Base-by-base conservation (phyloP, 1,140 invertebrate genomes). In the Tetramorium alpestre region DNA sequence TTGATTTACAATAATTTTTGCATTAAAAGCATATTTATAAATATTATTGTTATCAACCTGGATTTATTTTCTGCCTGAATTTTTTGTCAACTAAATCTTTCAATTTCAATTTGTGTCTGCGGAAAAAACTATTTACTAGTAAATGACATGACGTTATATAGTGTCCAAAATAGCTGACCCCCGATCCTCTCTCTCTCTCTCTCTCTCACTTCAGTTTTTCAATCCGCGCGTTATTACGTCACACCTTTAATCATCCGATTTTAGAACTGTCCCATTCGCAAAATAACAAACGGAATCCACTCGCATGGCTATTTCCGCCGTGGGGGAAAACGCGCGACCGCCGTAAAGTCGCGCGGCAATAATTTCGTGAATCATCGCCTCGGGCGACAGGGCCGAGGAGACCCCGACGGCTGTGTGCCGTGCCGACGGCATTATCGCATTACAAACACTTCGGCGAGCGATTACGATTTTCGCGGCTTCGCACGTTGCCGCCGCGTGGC, bases 271-370 rank as follows among this genome's bases (percentile, higher is more conserved):
- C 56, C 41, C 64, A 67, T 67, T 7, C n/a, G 51, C 38, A 72
- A 69, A 70, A 65, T 78, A 86, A 69, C 70, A 84, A 87, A 67
- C 56, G 65, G 33, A 78, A 86, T 86, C 70, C 82, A 65, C 65
- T 58, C 62, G 70, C 67, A 33, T 67, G 76, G 25, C 69, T 72
- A 87, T 72, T 78, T 89, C 67, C 51, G 76, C 88, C 49, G n/a
- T 47, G 25, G 41, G 49, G 54, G 3, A 4, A 62, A 67, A 51
- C 69, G 72, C 54, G 64, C 38, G 80, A 16, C 25, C n/a, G 67
- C 22, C 62, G 62, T 67, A 51, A 80, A 54, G 22, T 72, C 10
- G 16, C 49, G 38, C 47, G 49, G 41, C 67, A 72, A 38, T 84
- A 73, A 84, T 84, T 84, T 84, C 69, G 54, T 84, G 80, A 84